phyloP scores from a whole-genome alignment of 2,113 vertebrate species.

The Megaceryle torquata region DNA sequence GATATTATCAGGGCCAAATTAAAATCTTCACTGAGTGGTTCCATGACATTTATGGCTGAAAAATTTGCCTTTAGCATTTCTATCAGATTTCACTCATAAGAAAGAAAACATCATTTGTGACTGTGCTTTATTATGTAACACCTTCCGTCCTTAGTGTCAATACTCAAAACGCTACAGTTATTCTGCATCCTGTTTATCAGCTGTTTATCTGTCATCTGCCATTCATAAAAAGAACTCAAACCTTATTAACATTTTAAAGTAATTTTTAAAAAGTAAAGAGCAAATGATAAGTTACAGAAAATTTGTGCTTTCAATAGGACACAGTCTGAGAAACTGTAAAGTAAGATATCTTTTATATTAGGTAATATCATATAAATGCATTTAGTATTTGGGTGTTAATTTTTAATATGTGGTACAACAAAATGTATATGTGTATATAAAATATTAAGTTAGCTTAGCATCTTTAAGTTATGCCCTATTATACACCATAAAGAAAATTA shows the following conservation, averaged over 20 bases:
- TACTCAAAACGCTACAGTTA: conserved; percentile 35
- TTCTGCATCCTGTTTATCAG: conserved; percentile 66
- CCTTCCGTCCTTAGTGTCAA: conserved; percentile 59
- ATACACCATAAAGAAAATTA: background rate
- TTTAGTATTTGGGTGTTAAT: background rate
- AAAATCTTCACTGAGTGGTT: conserved; percentile 10
- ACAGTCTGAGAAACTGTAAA: background rate
- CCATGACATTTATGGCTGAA: conserved; percentile 49
- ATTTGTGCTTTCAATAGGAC: background rate
- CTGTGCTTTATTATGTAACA: conserved; percentile 68
- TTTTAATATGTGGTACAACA: background rate
- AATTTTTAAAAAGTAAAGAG: background rate
- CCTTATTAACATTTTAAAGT: conserved; percentile 6
- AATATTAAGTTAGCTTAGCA: background rate
- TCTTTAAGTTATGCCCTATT: background rate
- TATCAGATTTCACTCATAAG: conserved; percentile 57
- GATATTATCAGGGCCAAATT: background rate
- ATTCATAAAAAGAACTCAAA: conserved; percentile 1
- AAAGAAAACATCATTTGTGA: conserved; percentile 41
- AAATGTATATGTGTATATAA: background rate
- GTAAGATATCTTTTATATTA: background rate
- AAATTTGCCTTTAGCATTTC: conserved; percentile 53
- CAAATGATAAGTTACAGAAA: background rate
- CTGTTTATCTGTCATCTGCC: conserved; percentile 56
- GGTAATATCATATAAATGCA: background rate